Percentiles rank a stretch among this genome's conserved stretches.
Conservation (phyloP, 2,888 invertebrate species). For the Dastarcus helophoroides region DNA sequence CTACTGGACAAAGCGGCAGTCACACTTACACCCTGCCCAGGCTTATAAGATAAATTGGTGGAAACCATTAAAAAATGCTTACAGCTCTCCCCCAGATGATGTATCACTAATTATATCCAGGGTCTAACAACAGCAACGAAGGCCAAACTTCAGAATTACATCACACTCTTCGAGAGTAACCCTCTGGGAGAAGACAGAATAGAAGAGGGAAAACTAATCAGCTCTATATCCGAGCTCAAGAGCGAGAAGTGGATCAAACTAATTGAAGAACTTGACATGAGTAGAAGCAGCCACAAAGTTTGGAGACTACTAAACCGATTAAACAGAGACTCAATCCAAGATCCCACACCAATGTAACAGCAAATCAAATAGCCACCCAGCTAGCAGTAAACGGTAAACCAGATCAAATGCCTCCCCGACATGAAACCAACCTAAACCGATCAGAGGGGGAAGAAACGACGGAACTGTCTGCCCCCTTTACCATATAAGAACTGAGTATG, state of each 20-base stretch:
- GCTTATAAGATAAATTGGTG: conserved; percentile 3
- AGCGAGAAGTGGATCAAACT: conserved; percentile 3
- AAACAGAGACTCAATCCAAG: conserved; percentile 4
- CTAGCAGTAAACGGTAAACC: conserved; percentile 5
- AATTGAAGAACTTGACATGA: conserved; percentile 1
- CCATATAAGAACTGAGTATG: conserved; percentile 3
- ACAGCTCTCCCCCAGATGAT: conserved; percentile 2
- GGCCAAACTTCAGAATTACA: conserved; percentile 4
- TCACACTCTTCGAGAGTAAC: conserved; percentile 3
- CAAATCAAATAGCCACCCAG: conserved; percentile 6
- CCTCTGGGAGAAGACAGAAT: conserved; percentile 5
- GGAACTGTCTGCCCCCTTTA: conserved; percentile 1
- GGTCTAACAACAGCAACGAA: conserved; percentile 3
- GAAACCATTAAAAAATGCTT: conserved; percentile 3
- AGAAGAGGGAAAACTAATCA: not conserved
- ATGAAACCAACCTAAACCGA: conserved; percentile 1
- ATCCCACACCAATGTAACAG: conserved; percentile 4
- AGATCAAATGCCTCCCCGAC: conserved; percentile 3
- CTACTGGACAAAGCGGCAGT: conserved; percentile 1
- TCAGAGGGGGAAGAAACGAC: conserved; percentile 4
- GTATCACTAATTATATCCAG: conserved; percentile 2
- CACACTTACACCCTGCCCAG: conserved; percentile 2
- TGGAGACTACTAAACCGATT: conserved; percentile 6
- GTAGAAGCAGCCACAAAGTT: not conserved
- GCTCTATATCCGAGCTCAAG: conserved; percentile 4